phyloP scores from a whole-genome alignment of 2,797 vertebrate genomes.

The Tokudaia tokunoshimensis region DNA sequence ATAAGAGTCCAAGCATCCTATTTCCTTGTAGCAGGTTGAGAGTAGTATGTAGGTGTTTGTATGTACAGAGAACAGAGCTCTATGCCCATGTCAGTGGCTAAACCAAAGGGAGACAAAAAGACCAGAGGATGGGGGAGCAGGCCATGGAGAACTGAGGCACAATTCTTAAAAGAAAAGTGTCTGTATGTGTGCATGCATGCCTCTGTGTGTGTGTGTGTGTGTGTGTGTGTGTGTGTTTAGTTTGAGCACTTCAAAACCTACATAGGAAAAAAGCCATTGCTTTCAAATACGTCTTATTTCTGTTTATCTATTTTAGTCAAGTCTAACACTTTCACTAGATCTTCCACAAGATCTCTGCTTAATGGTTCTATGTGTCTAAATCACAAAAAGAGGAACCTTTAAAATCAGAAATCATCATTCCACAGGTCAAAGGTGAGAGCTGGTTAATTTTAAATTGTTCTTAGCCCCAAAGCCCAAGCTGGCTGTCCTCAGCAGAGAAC shows the following conservation, averaged over 20 bases:
- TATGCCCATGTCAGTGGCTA: too few relatives aligned
- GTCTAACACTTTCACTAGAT: not conserved
- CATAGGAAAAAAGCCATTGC: not conserved
- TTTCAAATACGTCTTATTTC: not conserved
- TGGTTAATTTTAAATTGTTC: not conserved
- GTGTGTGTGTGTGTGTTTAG: not conserved
- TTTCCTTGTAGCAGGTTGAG: too few relatives aligned
- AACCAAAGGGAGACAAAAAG: not conserved
- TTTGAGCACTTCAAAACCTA: not conserved
- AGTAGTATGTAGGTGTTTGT: not conserved
- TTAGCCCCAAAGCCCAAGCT: not conserved
- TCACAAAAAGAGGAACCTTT: not conserved
- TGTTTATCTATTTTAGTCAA: not conserved
- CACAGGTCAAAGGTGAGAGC: not conserved
- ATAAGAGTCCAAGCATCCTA: rapidly evolving
- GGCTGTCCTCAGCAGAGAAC: not conserved
- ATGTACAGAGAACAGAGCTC: not conserved
- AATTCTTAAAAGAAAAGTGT: not conserved
- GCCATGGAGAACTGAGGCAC: not conserved
- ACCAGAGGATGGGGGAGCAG: rapidly evolving
- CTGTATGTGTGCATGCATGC: too few relatives aligned
- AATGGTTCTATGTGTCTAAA: not conserved
- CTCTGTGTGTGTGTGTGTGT: not conserved
- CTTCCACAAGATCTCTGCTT: not conserved
- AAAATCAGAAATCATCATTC: not conserved